These are phyloP conservation scores for Zosterops japonicus DNA, from an alignment of 2,113 vertebrate genomes.

Conservation along the genomic window DNA sequence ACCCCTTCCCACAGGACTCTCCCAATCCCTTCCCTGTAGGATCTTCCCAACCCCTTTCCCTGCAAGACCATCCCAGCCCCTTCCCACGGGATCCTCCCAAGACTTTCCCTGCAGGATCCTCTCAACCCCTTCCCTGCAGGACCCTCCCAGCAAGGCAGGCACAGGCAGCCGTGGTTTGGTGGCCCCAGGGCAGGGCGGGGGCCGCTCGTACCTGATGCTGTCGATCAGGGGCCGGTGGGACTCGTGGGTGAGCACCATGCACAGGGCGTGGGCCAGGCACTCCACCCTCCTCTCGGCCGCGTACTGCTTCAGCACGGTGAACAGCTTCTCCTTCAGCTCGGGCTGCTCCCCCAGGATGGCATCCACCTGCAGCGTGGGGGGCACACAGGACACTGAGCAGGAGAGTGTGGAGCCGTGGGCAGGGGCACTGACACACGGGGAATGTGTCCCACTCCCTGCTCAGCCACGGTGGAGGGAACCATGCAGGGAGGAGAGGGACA, in stretches of 20 bases:
- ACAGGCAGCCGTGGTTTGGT: accelerated
- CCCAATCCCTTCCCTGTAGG: not conserved
- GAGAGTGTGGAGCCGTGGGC: accelerated
- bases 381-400: not conserved
- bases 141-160: accelerated
- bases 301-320: slow-evolving; percentile 87
- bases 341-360: slow-evolving; percentile 85
- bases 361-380: slow-evolving; percentile 78
- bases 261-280: slow-evolving; percentile 84
- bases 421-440: not conserved
- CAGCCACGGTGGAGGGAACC: not conserved
- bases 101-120: not conserved
- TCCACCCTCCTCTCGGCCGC: slow-evolving; percentile 89
- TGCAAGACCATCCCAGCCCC: too few species aligned
- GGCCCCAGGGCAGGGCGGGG: accelerated
- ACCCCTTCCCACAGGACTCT: not conserved
- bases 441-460: accelerated
- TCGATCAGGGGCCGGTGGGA: slow-evolving; percentile 85
- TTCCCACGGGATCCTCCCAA: not conserved
- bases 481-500: accelerated
- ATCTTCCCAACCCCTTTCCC: not conserved
- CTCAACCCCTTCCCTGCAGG: not conserved
- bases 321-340: slow-evolving; percentile 85
- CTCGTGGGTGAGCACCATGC: slow-evolving; percentile 82
- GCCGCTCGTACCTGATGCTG: slow-evolving; percentile 85